These are phyloP conservation scores for Onthophagus sagittarius DNA, from an alignment of 2,888 invertebrate genomes.

Conservation along the genomic window DNA sequence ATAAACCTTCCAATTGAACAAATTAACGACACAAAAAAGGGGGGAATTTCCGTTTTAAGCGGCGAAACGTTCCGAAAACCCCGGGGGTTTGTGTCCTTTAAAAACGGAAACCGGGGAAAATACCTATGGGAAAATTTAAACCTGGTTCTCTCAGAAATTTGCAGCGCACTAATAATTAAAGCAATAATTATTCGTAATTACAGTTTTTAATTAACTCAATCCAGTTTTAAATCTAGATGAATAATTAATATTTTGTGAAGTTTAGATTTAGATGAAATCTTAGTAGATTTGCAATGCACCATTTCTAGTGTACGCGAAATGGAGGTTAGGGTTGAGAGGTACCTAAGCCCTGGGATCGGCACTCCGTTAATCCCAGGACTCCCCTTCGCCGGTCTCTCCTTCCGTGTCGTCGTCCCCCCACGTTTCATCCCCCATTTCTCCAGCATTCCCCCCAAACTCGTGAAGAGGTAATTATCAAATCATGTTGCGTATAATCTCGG, in stretches of 20 bases:
- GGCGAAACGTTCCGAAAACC: neutral
- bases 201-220: neutral
- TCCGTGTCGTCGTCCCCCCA: neutral
- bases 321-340: neutral
- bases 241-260: neutral
- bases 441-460: neutral
- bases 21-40: neutral
- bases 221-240: neutral
- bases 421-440: neutral
- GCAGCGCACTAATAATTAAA: neutral
- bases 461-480: slow-evolving; percentile 11
- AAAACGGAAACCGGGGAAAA: neutral
- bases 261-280: no score
- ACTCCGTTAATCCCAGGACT: neutral
- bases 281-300: neutral
- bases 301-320: neutral
- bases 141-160: neutral
- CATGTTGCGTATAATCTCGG: slow-evolving; percentile 13
- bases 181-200: neutral
- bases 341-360: neutral
- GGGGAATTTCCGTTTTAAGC: neutral
- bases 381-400: neutral
- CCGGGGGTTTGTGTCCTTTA: neutral
- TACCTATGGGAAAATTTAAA: neutral
- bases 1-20: neutral